Percentiles rank a stretch among this genome's conserved stretches.
These are phyloP conservation scores for Lycopodina hypogea DNA, from an alignment of 37 sponge, comb jelly and placozoan species.

Conservation along the genomic window DNA sequence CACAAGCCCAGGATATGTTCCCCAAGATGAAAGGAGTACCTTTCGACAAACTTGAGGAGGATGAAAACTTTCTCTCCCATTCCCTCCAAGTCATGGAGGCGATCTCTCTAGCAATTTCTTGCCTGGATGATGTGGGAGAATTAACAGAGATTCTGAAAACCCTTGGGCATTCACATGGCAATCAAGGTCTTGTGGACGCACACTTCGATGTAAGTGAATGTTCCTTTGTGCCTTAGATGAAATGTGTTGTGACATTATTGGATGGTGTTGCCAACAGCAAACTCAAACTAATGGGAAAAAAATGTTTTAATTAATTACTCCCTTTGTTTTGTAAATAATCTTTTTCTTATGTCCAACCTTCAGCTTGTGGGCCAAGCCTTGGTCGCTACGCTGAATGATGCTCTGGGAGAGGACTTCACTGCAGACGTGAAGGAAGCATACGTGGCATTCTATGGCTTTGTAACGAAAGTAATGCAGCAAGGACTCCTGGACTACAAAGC, in stretches of 20 bases:
- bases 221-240: too few relatives aligned
- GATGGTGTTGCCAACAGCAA: too few relatives aligned
- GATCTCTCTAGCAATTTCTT: constrained; percentile 36
- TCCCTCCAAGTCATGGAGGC: constrained; percentile 53
- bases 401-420: constrained; percentile 51
- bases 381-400: constrained; percentile 40
- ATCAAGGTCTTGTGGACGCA: constrained; percentile 25
- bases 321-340: too few relatives aligned
- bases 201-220: constrained; percentile 61
- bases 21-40: constrained; percentile 49
- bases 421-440: constrained; percentile 59
- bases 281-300: too few relatives aligned
- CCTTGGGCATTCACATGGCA: constrained; percentile 40
- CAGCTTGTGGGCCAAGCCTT: constrained; percentile 66
- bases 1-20: constrained; percentile 44
- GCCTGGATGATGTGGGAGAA: constrained; percentile 38
- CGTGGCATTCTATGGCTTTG: constrained; percentile 37
- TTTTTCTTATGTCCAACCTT: not conserved
- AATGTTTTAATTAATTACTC: too few relatives aligned
- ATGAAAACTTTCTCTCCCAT: constrained; percentile 34
- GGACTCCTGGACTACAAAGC: constrained; percentile 44
- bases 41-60: constrained; percentile 17
- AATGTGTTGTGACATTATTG: too few relatives aligned
- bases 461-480: constrained; percentile 50
- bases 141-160: constrained; percentile 25